A percentile compares a stretch with the other conserved stretches of the same genome.
Evolutionary conservation across 2,797 vertebrate species (phyloP).

Genomic region (Cyclopterus lumpus): DNA sequence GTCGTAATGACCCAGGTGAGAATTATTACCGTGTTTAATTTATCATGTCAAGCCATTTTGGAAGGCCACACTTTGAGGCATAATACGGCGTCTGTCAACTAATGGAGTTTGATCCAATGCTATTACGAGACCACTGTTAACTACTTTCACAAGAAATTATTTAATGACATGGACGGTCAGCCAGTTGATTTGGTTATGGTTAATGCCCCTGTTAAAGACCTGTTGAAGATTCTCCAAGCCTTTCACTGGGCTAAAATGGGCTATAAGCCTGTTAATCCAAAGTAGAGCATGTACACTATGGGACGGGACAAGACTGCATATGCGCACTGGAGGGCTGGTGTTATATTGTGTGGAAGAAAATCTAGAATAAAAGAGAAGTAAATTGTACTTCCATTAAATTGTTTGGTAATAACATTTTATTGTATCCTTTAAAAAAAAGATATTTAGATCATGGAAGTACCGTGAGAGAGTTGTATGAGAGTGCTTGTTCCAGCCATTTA

Average conservation of each 20-base stretch:
- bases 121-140: not conserved
- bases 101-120: slow-evolving; percentile 12
- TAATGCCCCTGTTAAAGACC: too few species aligned
- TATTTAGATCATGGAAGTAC: not conserved
- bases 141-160: not conserved
- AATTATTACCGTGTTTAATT: slow-evolving; percentile 15
- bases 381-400: not conserved
- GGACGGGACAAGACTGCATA: not conserved
- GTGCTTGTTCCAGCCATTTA: not conserved
- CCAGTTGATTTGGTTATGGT: not conserved
- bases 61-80: not conserved
- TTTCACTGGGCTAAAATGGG: slow-evolving; percentile 43
- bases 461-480: not conserved
- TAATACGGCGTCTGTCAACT: not conserved
- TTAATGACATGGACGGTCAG: not conserved
- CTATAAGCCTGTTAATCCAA: slow-evolving; percentile 61
- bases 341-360: not conserved
- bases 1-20: slow-evolving; percentile 60
- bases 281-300: slow-evolving; percentile 21
- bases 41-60: not conserved
- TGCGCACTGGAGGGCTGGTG: not conserved
- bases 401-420: not conserved
- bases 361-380: not conserved
- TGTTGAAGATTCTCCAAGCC: slow-evolving; percentile 28
- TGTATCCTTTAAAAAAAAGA: not conserved